phyloP scores from a whole-genome alignment of 2,888 invertebrate species.

The Cantharis flavilabris region DNA sequence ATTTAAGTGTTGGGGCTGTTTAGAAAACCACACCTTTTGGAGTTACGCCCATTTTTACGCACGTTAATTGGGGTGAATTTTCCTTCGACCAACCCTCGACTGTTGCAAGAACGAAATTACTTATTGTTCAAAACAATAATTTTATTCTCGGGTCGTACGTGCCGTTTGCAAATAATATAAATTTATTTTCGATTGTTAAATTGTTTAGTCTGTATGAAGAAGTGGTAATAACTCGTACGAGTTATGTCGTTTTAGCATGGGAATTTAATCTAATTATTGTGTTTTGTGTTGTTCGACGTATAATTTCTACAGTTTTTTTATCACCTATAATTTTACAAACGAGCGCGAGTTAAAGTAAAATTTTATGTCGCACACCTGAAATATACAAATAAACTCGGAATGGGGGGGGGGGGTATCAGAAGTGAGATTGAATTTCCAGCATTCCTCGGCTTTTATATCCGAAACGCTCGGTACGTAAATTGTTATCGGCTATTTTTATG shows the following conservation, averaged over 20 bases:
- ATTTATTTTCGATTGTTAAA: neutral
- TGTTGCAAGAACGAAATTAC: neutral
- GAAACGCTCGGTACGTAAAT: neutral
- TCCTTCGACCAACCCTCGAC: neutral
- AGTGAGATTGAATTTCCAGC: neutral
- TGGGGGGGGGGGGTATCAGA: neutral
- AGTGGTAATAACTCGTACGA: neutral
- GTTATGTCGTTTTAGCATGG: neutral
- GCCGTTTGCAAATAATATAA: neutral
- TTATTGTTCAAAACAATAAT: neutral
- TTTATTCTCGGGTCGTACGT: neutral
- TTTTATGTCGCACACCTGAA: neutral
- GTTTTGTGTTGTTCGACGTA: neutral
- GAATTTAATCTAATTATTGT: neutral
- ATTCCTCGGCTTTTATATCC: neutral
- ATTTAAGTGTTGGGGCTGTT: conserved; percentile 1
- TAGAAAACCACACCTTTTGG: neutral
- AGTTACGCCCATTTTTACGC: neutral
- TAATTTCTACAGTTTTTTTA: neutral
- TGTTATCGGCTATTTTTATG: neutral
- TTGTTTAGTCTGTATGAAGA: neutral
- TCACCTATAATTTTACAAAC: neutral
- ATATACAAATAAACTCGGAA: neutral
- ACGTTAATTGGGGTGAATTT: neutral
- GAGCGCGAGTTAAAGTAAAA: neutral